Conservation (phyloP, 2,113 vertebrate genomes). For the Lycocorax pyrrhopterus region DNA sequence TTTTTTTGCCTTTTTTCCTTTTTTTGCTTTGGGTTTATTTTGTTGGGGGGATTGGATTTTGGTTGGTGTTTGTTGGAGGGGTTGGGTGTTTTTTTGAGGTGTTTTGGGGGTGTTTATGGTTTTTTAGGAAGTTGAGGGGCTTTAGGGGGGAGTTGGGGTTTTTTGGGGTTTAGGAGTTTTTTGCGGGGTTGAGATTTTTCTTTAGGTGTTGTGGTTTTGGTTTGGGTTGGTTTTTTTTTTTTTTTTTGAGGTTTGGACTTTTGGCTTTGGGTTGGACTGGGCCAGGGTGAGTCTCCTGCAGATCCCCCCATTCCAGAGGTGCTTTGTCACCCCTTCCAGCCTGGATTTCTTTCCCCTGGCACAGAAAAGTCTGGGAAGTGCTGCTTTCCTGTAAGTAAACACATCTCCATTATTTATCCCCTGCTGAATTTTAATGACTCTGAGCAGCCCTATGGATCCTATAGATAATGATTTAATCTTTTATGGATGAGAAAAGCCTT, state of each 20-base stretch:
- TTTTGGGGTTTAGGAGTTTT: background rate
- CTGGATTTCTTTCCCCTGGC: background rate
- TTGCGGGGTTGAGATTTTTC: background rate
- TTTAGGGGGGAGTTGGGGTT: background rate
- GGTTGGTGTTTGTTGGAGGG: too few species aligned
- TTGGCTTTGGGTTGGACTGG: background rate
- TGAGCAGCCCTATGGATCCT: background rate
- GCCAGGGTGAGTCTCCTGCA: background rate
- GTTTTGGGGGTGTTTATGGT: too few species aligned
- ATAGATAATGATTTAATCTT: background rate
- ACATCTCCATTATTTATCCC: background rate
- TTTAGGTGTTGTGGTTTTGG: fast-evolving
- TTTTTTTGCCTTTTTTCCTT: background rate
- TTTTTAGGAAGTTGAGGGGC: background rate
- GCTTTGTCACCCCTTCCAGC: background rate
- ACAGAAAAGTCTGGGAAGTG: background rate
- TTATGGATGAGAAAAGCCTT: background rate
- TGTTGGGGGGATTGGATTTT: background rate
- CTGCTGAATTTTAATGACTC: background rate
- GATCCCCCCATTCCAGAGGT: background rate
- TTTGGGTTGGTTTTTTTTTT: too few species aligned
- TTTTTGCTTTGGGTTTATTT: background rate
- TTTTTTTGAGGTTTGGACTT: background rate
- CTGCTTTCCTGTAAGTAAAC: background rate
- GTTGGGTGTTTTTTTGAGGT: too few species aligned